Percentiles rank a stretch among this genome's conserved stretches.
Conservation (phyloP, 2,888 invertebrate species). For the Nephrotoma flavescens region DNA sequence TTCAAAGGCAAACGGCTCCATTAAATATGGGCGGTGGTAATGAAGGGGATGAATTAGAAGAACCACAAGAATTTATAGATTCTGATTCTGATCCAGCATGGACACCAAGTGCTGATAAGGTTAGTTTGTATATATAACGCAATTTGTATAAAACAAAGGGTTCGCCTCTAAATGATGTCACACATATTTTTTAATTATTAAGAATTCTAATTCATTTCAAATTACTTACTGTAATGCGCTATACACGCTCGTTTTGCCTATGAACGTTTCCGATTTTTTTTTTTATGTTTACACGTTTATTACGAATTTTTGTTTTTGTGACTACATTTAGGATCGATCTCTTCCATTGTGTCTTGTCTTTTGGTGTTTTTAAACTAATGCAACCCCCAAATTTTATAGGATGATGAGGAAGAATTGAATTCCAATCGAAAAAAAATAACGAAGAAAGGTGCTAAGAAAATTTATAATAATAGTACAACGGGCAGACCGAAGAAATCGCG, state of each 20-base stretch:
- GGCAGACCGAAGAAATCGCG: conserved; percentile 8
- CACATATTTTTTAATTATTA: not conserved
- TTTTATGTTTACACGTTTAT: not conserved
- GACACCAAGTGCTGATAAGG: conserved; percentile 47
- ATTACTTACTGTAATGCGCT: not conserved
- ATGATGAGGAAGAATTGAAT: conserved; percentile 10
- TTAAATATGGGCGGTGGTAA: conserved; percentile 7
- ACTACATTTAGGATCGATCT: not conserved
- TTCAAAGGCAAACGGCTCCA: conserved; percentile 24
- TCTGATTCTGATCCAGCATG: conserved; percentile 62
- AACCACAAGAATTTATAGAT: conserved; percentile 41
- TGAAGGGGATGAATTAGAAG: conserved; percentile 39
- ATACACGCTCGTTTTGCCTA: not conserved
- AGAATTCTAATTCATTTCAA: conserved; percentile 2
- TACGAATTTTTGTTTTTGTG: not conserved
- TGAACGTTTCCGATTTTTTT: not conserved
- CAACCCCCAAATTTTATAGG: conserved; percentile 6
- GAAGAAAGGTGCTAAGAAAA: conserved; percentile 5
- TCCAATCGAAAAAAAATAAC: conserved; percentile 6
- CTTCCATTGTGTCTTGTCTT: not conserved
- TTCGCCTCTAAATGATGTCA: not conserved
- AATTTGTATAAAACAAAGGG: not conserved
- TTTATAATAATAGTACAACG: not conserved
- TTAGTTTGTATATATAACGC: conserved; percentile 11
- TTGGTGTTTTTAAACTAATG: not conserved